Percentiles rank a stretch among this genome's conserved stretches.
These are phyloP conservation scores for Drosophila nr. perissopoda DNA, from an alignment of 2,888 invertebrate genomes.

Conservation along the genomic window DNA sequence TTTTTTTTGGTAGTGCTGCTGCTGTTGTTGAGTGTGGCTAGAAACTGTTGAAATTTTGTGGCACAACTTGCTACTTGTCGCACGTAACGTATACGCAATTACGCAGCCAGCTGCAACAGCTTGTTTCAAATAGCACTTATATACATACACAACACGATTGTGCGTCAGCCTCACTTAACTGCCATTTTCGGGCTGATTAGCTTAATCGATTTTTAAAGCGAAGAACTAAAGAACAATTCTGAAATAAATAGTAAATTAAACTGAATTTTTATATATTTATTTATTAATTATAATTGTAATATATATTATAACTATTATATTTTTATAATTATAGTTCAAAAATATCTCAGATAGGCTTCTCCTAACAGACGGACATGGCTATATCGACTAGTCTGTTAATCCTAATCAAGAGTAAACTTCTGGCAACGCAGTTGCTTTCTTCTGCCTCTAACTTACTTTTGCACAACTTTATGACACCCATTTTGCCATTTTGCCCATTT, in stretches of 20 bases:
- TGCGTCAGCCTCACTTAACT: neutral
- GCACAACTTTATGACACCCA: neutral
- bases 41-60: constrained; percentile 64
- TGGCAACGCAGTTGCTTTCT: neutral
- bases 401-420: neutral
- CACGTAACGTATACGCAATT: constrained; percentile 77
- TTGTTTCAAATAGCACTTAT: constrained; percentile 25
- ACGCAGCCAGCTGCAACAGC: constrained; percentile 40
- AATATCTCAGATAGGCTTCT: neutral
- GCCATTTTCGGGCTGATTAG: neutral
- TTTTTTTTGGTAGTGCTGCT: constrained; percentile 39
- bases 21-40: constrained; percentile 41
- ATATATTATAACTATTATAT: neutral
- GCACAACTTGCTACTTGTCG: constrained; percentile 60
- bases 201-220: constrained; percentile 7
- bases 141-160: constrained; percentile 8
- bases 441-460: neutral
- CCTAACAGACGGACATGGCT: neutral
- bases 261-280: neutral
- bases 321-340: neutral
- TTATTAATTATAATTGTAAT: neutral
- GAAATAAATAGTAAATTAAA: neutral
- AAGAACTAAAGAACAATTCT: no score
- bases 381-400: neutral
- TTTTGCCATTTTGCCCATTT: neutral